Evolutionary conservation across 2,888 invertebrate genomes (phyloP).

Genomic region (Drepanosiphum platanoidis): DNA sequence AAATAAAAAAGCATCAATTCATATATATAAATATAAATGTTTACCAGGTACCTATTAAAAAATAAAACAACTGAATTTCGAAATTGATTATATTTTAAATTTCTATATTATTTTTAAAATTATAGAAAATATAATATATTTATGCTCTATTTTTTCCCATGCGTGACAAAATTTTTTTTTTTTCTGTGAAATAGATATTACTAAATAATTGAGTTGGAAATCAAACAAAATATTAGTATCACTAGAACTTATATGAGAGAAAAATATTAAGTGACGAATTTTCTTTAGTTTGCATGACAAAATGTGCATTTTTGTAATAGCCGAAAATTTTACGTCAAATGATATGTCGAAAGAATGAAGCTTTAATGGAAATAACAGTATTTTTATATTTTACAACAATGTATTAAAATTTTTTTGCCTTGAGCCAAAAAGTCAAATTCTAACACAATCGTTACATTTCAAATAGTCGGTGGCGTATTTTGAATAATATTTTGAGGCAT

Average conservation of each 20-base stretch:
- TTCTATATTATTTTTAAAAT: too few species aligned
- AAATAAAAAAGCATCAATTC: too few species aligned
- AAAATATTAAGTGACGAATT: neutral
- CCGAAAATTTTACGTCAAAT: neutral
- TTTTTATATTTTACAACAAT: neutral
- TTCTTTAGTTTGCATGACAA: neutral
- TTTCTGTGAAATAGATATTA: neutral
- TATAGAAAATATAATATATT: neutral
- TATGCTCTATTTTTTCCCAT: neutral
- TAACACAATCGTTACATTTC: neutral
- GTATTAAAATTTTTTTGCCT: neutral
- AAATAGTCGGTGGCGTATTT: too few species aligned
- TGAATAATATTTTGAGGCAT: too few species aligned
- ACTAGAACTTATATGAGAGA: neutral
- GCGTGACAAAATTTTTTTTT: neutral
- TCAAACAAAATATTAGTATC: neutral
- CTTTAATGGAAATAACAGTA: constrained; percentile 27
- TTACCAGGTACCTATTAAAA: too few species aligned
- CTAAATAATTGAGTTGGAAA: neutral
- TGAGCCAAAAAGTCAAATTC: neutral
- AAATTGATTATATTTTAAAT: neutral
- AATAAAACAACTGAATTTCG: too few species aligned
- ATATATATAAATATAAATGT: too few species aligned
- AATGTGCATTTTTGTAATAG: neutral
- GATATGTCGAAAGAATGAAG: constrained; percentile 12